Conservation (phyloP, 53 echinoderm and acorn worm species). For the Apostichopus leukothele region DNA sequence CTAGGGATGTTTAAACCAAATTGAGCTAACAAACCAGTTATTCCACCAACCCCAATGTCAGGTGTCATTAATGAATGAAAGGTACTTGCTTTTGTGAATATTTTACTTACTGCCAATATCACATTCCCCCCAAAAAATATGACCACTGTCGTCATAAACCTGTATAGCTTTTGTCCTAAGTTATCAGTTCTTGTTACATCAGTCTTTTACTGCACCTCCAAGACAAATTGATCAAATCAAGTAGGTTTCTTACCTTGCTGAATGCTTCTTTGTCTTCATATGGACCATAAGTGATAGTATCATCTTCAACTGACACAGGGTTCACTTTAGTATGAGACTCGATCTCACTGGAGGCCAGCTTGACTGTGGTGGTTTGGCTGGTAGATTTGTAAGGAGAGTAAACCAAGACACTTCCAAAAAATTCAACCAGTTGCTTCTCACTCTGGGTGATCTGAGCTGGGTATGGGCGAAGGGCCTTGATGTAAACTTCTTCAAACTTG, state of each 20-base stretch:
- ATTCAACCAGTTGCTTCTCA: conserved; percentile 91
- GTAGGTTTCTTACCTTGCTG: conserved; percentile 53
- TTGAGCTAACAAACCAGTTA: too few relatives aligned
- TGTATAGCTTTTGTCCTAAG: too few relatives aligned
- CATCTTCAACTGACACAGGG: conserved; percentile 77
- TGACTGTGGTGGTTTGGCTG: conserved; percentile 84
- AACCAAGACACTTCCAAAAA: conserved; percentile 71
- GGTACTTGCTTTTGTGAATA: too few relatives aligned
- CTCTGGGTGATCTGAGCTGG: conserved; percentile 93
- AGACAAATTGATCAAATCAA: not conserved
- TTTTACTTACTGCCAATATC: too few relatives aligned
- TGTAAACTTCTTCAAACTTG: conserved; percentile 67
- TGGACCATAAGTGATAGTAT: conserved; percentile 85
- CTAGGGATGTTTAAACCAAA: too few relatives aligned
- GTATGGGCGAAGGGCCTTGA: conserved; percentile 74
- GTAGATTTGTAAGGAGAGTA: conserved; percentile 79
- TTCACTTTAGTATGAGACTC: conserved; percentile 84
- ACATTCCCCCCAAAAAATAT: too few relatives aligned
- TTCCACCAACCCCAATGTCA: too few relatives aligned
- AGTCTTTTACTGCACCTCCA: too few relatives aligned
- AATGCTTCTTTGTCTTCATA: conserved; percentile 83
- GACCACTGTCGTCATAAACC: too few relatives aligned
- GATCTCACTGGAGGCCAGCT: conserved; percentile 76
- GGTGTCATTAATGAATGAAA: too few relatives aligned
- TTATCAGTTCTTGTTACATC: too few relatives aligned